Evolutionary conservation across 2,888 invertebrate species (phyloP), one percentile per base, ranked within the genome.

Genomic region (Halocaridina rubra): DNA sequence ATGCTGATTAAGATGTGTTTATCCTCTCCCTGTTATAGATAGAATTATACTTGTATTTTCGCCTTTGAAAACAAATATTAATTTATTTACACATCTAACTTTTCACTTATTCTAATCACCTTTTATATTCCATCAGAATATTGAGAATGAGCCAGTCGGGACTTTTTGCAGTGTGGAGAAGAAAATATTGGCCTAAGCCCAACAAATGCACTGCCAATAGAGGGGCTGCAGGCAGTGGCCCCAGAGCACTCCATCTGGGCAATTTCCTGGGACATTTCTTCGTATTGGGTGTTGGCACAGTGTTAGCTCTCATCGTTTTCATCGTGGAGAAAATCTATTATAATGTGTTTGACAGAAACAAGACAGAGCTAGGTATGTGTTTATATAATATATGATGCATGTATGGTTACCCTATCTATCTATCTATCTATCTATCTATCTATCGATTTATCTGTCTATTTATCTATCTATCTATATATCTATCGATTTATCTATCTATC

Each of bases 231-330:
- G 32, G 71, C 13, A 33, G 53, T 13, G 80, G 69, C 3, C 78
- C 86, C 13, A 84, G 61, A 64, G 32, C 77, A 1, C 84, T 85
- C 2, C 76, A 80, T n/a, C n/a, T 88, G 10, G 64, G 71, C 19
- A 84, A 86, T 30, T 76, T 88, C 46, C 53, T 29, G 5, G 88
- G 88, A 1, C 88, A 88, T 29, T 88, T 88, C 79, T 75, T 88
- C 74, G 59, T 88, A 67, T 64, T 79, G 57, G 88, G 86, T n/a
- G 46, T 86, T 8, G 88, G 88, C 0, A 32, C 72, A 59, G 3
- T 59, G 46, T 2, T 84, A n/a, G 80, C 88, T 13, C 13, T 76
- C 29, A 7, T 85, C 72, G 80, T 39, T n/a, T 69, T 72, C 30
- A 29, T 79, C 13, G 13, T 71, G 24, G 87, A 87, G 84, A 46